A percentile compares a stretch with the other conserved stretches of the same genome.
Conservation (phyloP, 2,797 vertebrate genomes). For the Acipenser ruthenus region DNA sequence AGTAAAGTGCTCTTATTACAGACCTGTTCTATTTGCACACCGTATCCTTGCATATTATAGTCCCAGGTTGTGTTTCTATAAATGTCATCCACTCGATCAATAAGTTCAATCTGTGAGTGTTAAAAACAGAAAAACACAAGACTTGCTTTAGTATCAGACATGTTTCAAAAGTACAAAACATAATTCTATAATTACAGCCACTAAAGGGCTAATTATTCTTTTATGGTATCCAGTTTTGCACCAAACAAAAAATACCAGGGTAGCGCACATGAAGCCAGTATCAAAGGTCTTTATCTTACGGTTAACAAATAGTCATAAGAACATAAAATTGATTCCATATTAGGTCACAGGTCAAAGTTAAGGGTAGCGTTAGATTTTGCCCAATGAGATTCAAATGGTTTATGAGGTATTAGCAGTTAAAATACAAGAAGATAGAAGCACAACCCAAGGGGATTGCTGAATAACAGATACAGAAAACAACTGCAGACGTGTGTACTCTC, state of each 20-base stretch:
- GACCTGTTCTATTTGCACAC: conserved; percentile 95
- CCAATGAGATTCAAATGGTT: too few species aligned
- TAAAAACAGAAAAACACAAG: background rate
- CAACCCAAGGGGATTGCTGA: background rate
- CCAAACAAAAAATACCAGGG: background rate
- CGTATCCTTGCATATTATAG: conserved; percentile 72
- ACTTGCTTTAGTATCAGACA: too few species aligned
- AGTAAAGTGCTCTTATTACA: conserved; percentile 14
- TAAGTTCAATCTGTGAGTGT: conserved; percentile 79
- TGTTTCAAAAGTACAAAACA: too few species aligned
- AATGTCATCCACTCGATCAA: conserved; percentile 96
- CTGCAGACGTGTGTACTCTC: too few species aligned
- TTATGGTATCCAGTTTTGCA: background rate
- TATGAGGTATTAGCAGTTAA: too few species aligned
- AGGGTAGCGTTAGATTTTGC: too few species aligned
- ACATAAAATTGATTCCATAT: too few species aligned
- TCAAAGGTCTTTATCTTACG: background rate
- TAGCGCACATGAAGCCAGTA: too few species aligned
- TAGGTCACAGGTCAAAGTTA: too few species aligned
- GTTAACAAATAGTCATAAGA: background rate
- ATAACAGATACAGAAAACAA: background rate
- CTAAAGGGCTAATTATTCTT: too few species aligned
- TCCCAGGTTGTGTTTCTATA: conserved; percentile 94
- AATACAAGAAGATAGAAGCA: too few species aligned
- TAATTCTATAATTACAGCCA: too few species aligned